Evolutionary conservation across 1,140 invertebrate genomes (phyloP).

Genomic region (Asobara japonica): DNA sequence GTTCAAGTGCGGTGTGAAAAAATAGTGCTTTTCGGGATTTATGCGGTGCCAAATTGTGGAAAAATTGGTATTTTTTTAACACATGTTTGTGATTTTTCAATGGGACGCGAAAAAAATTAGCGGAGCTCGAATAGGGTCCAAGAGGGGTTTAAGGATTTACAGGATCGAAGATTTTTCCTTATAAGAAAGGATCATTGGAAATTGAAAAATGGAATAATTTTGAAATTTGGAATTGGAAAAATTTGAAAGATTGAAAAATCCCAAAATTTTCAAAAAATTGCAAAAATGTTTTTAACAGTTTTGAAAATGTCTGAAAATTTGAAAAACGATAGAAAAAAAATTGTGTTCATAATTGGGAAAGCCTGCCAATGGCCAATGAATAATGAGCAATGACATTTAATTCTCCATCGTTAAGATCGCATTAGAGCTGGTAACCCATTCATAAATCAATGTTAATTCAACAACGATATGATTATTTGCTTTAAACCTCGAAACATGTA

Average conservation of each 20-base stretch:
- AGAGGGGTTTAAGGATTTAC: too few species aligned
- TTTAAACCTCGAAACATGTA: neutral
- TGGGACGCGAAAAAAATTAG: too few species aligned
- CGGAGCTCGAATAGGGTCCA: too few species aligned
- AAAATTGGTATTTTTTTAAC: too few species aligned
- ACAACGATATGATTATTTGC: neutral
- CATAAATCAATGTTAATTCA: neutral
- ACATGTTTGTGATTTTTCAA: too few species aligned
- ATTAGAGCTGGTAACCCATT: neutral
- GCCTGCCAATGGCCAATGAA: too few species aligned
- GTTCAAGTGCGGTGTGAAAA: too few species aligned
- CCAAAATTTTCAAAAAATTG: neutral
- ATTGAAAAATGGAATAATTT: too few species aligned
- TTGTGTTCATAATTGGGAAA: too few species aligned
- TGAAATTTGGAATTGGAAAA: neutral
- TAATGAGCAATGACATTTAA: neutral
- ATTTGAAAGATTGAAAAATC: neutral
- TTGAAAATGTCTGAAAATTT: neutral
- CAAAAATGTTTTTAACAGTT: neutral
- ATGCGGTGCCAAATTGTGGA: too few species aligned
- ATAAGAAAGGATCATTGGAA: neutral
- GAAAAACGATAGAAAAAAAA: neutral
- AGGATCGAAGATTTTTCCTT: neutral
- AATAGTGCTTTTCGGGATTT: too few species aligned
- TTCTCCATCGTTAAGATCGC: neutral